These are phyloP conservation scores for Bombus cullumanus DNA, from an alignment of 1,140 invertebrate species.

Conservation along the genomic window DNA sequence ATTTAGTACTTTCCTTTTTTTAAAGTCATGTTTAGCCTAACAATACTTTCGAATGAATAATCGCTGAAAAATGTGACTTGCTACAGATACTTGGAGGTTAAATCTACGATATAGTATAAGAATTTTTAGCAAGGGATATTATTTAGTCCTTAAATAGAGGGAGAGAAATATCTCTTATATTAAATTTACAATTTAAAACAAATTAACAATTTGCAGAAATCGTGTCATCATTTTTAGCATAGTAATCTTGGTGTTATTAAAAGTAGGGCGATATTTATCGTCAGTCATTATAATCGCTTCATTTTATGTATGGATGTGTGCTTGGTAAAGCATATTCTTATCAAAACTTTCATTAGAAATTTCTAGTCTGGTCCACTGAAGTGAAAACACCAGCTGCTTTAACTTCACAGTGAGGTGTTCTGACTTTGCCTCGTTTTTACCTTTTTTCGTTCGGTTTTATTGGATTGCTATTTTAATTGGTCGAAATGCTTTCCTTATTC, in stretches of 20 bases:
- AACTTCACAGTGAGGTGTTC: background rate
- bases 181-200: background rate
- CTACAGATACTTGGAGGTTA: background rate
- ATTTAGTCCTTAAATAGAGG: too few relatives aligned
- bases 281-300: background rate
- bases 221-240: background rate
- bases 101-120: background rate
- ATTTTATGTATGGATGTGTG: background rate
- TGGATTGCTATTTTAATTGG: slow-evolving; percentile 16
- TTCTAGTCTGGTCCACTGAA: background rate
- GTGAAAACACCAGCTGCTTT: background rate
- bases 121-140: too few relatives aligned
- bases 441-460: background rate
- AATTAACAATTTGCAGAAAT: background rate
- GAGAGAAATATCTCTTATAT: background rate
- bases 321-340: background rate
- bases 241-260: background rate
- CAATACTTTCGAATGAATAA: background rate
- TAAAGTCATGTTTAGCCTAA: background rate
- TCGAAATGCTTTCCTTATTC: background rate
- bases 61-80: background rate
- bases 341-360: background rate
- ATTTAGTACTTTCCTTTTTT: background rate
- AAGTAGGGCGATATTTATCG: background rate
- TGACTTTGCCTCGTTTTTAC: slow-evolving; percentile 14